A percentile compares a stretch with the other conserved stretches of the same genome.
phyloP scores from a whole-genome alignment of 2,113 vertebrate genomes.

The Panthera leo region DNA sequence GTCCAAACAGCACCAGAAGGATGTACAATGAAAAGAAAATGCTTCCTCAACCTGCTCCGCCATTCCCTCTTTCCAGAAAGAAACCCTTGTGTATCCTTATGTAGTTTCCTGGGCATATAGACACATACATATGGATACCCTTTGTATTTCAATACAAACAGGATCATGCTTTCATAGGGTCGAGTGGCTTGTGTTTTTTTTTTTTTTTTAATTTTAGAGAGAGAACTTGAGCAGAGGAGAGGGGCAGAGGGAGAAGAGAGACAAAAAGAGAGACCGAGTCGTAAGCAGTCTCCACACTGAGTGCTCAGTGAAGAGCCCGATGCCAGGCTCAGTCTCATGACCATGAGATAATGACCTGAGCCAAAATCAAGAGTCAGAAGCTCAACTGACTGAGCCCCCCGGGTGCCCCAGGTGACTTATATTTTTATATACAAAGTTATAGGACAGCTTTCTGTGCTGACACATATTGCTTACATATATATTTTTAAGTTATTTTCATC shows the following conservation, averaged over 20 bases:
- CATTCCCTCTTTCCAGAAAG: neutral
- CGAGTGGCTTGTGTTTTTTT: neutral
- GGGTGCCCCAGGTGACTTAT: neutral
- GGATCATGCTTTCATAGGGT: neutral
- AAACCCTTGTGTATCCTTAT: neutral
- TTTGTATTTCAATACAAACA: neutral
- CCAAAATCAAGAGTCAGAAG: too few relatives aligned
- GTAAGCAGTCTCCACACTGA: too few relatives aligned
- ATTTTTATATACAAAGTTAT: neutral
- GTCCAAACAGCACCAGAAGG: neutral
- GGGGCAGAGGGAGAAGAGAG: too few relatives aligned
- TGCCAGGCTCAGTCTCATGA: too few relatives aligned
- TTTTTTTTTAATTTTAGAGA: too few relatives aligned
- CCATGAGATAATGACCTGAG: too few relatives aligned
- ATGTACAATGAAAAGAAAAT: neutral
- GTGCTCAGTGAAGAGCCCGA: too few relatives aligned
- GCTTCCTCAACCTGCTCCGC: neutral
- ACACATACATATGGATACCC: neutral
- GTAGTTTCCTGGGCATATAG: neutral
- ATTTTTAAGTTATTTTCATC: neutral
- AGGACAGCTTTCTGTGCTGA: neutral
- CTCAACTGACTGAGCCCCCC: too few relatives aligned
- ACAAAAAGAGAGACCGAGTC: too few relatives aligned
- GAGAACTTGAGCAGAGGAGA: too few relatives aligned
- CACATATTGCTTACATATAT: neutral